phyloP scores from a whole-genome alignment of 1,140 invertebrate species.

The Drosophila kanapiae region DNA sequence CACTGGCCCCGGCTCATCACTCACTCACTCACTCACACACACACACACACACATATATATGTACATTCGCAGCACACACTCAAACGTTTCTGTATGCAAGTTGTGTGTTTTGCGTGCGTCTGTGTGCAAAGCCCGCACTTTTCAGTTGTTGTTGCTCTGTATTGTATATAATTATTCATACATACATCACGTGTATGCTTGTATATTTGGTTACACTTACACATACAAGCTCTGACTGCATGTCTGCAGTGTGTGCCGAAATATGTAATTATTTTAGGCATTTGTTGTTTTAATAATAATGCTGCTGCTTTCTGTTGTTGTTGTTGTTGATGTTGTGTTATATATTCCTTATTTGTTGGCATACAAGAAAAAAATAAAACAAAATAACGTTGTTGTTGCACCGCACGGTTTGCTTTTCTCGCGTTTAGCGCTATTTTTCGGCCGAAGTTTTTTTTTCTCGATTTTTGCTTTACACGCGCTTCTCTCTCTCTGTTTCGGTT shows the following conservation, averaged over 20 bases:
- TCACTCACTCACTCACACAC: conserved; percentile 12
- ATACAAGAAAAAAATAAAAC: conserved; percentile 23
- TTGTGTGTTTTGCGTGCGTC: conserved; percentile 12
- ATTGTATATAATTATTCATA: conserved; percentile 24
- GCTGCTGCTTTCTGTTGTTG: neutral
- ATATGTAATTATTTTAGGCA: conserved; percentile 43
- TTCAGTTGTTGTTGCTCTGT: conserved; percentile 32
- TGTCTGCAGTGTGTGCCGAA: conserved; percentile 46
- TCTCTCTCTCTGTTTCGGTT: conserved; percentile 6
- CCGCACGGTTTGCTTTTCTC: conserved; percentile 1
- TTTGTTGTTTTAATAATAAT: conserved; percentile 40
- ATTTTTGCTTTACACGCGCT: conserved; percentile 6
- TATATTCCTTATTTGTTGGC: conserved; percentile 10
- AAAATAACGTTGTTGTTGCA: conserved; percentile 15
- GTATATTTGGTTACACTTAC: conserved; percentile 36
- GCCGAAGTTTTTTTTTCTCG: neutral
- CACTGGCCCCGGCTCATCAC: conserved; percentile 47
- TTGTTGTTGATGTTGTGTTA: conserved; percentile 13
- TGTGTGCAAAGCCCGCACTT: conserved; percentile 32
- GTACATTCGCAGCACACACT: conserved; percentile 12
- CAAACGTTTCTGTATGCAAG: conserved; percentile 42
- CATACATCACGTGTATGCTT: conserved; percentile 12
- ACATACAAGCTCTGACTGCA: conserved; percentile 49
- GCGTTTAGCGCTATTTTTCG: conserved; percentile 2
- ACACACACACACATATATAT: too few relatives aligned